Base-by-base conservation (phyloP, 2,888 invertebrate genomes). In the Anthoptus insignis region DNA sequence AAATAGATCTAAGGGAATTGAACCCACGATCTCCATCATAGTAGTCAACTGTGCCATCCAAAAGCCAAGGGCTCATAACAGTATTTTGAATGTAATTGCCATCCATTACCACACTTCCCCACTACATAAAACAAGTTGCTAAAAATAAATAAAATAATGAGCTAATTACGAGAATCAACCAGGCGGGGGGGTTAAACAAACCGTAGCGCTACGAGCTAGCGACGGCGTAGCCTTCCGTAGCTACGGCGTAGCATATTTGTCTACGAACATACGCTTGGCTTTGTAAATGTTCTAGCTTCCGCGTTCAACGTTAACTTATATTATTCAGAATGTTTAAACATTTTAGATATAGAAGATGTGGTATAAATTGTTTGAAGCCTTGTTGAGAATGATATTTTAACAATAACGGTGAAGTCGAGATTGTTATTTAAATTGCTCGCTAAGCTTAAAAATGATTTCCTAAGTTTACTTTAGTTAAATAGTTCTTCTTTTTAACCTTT, bases 201-300 rank as follows among this genome's bases (percentile, higher is more conserved):
- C 29, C 42, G 42, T 42, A 32, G 50, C 24, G 63, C 57, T 52
- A 61, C 59, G 50, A 50, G 22, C 39, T 42, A 45, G 58, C 65
- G 67, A 68, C 67, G 59, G 45, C 66, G 67, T 67, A 70, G 67
- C 59, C 37, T 39, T 52, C 54, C 67, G 68, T 67, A 68, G 61
- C 56, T 27, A 53, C 45, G 67, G 66, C 70, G 69, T 65, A 69
- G 66, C 59, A 64, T 73, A 70, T 73, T 73, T 73, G 73, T 67
- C 73, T 71, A 71, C 70, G 66, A 71, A 66, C 66, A 68, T 67
- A 70, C 67, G 64, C 70, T 73, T 70, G 69, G 70, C 69, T 67
- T 64, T 54, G 54, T 22, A 60, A 67, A 63, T 63, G 65, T 60
- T 59, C 54, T 16, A 65, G 64, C 65, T 68, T 59, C 34, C 60